phyloP scores from a whole-genome alignment of 2,113 vertebrate genomes.

The Psettodes erumei region DNA sequence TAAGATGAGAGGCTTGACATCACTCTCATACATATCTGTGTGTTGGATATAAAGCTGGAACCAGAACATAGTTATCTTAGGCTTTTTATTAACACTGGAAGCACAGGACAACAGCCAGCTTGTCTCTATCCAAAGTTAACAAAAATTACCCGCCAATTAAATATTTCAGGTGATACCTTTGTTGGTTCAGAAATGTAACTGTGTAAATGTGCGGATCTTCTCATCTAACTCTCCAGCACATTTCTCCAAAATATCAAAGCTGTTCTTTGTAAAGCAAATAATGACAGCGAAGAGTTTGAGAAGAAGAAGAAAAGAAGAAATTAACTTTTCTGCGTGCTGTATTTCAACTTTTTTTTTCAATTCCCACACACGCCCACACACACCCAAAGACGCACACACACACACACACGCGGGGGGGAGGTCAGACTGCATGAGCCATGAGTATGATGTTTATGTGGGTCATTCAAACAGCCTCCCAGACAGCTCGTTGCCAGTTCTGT shows the following conservation, averaged over 20 bases:
- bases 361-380: slow-evolving; percentile 1
- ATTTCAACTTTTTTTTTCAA: too few species aligned
- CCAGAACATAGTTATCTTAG: neutral
- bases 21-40: too few species aligned
- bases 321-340: neutral
- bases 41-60: too few species aligned
- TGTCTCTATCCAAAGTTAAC: too few species aligned
- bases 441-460: slow-evolving; percentile 49
- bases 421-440: slow-evolving; percentile 38
- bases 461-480: slow-evolving; percentile 53
- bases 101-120: too few species aligned
- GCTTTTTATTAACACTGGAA: too few species aligned
- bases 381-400: slow-evolving; percentile 4
- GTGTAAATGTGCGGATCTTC: neutral
- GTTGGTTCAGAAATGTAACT: neutral
- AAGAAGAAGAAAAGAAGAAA: too few species aligned
- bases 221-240: neutral
- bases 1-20: too few species aligned
- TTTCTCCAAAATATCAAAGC: neutral
- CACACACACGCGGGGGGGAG: slow-evolving; percentile 8
- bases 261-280: too few species aligned
- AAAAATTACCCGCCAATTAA: too few species aligned
- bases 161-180: neutral
- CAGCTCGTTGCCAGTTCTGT: slow-evolving; percentile 39
- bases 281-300: too few species aligned